Evolutionary conservation across 92 coral and sea anemone species (phyloP), one percentile per base, ranked within the genome.

Genomic region (Zoanthus gigantus): DNA sequence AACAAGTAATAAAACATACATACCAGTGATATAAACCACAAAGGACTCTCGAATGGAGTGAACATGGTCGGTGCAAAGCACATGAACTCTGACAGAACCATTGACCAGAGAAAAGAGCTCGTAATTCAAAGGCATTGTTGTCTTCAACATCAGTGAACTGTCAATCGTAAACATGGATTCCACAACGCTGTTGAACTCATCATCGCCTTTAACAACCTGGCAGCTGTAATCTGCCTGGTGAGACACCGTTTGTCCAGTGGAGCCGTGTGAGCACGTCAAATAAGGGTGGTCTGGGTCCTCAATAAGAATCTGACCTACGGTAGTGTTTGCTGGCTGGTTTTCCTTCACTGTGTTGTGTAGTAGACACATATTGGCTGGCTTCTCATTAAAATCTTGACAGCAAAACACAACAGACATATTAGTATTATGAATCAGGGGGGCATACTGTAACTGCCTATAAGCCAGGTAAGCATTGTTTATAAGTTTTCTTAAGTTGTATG

Each of bases 241-340:
- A 32, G 85, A 75, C 47, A 28, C 44, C 66, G 65, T 47, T 54
- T 81, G 63, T 65, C 76, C 85, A 81, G 46, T 47, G 29, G 85
- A 81, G 11, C 9, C 65, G 11, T 46, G 44, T 6, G 14, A 17
- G 14, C 85, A 81, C 1, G 74, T 46, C 61, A 81, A 57, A n/a
- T 81, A 71, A 0, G 85, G 85, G 18, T 81, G 63, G 85, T 81
- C 85, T 13, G 85, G 85, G 45, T 81, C 85, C 23, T 81, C 85
- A 23, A 81, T 81, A 60, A 81, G 3, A 31, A 81, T 81, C 23
- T 81, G 85, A 10, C 85, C 75, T 2, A 81, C 75, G 29, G 47
- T 45, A 17, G 85, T 81, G 85, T 65, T 46, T 13, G 45, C 60
- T 13, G 76, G 76, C 44, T 67, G 85, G 75, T 81, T 81, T 63